Evolutionary conservation across 2,797 vertebrate species (phyloP), one percentile per base, ranked within the genome.

Genomic region (Crenuchus spilurus): DNA sequence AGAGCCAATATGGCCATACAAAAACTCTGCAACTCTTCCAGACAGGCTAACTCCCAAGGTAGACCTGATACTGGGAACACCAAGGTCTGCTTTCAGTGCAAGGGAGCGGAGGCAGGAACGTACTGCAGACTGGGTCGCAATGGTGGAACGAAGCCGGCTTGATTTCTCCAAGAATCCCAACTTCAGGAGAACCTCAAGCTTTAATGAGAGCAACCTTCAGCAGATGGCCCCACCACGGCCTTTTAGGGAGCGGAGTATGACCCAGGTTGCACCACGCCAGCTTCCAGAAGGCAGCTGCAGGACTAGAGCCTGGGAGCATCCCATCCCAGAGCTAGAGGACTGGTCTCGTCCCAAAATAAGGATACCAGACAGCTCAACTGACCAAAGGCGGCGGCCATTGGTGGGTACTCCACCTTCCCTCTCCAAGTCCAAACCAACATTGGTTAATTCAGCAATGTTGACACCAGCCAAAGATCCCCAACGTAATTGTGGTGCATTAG

Each of bases 221-320:
- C 84, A 86, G 62, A 89, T 88, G 28, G 77, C 88, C 0, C 82
- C 82, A n/a, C 78, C 80, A 55, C 92, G 91, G 73, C 92, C 93
- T 0, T 97, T 94, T 90, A 89, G 97, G 85, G 96, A 99, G 84
- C 91, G 97, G 68, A 99, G 97, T 88, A 91, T 97, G 93, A 97
- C 97, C 16, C 93, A 94, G 87, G 92, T 93, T 73, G 88, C 90
- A 16, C 94, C 94, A 0, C 92, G 94, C 18, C 96, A 95, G 63
- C 89, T 90, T 48, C 94, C 96, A 1, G 87, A 93, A 33, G 94
- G 93, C 78, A 91, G 80, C 55, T 87, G 91, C 65, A 92, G 94
- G 88, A 87, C 76, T 52, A 92, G 89, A 80, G 86, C 82, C 0
- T 93, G 94, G 93, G 94, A 95, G 60, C 91, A 89, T 7, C 82